Evolutionary conservation across 2,888 invertebrate species (phyloP).

Genomic region (Pemphredon lugubris): DNA sequence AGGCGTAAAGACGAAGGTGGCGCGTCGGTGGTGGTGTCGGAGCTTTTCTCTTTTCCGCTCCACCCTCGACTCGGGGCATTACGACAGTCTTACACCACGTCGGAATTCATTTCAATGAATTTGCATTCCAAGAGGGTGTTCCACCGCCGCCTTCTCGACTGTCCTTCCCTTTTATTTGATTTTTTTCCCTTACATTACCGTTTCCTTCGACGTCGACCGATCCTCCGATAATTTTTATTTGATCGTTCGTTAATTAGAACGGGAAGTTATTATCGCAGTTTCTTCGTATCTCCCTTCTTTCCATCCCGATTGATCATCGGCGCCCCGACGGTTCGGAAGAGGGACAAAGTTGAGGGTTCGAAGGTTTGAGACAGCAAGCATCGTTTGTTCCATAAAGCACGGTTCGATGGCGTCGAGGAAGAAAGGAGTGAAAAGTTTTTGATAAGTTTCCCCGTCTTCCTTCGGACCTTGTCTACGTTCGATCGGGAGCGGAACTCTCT

Average conservation of each 20-base stretch:
- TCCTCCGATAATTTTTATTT: constrained; percentile 60
- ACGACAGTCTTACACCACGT: constrained; percentile 70
- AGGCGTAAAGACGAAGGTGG: background rate
- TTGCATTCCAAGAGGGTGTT: constrained; percentile 69
- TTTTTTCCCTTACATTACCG: constrained; percentile 2
- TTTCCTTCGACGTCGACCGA: constrained; percentile 23
- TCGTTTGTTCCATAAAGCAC: constrained; percentile 36
- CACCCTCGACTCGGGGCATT: constrained; percentile 57
- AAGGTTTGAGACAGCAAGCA: constrained; percentile 10
- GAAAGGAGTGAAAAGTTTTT: constrained; percentile 47
- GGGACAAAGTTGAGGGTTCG: constrained; percentile 6
- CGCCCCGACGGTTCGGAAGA: constrained; percentile 7
- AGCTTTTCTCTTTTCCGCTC: constrained; percentile 40
- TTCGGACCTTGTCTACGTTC: constrained; percentile 21
- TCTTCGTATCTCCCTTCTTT: background rate
- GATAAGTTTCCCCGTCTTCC: constrained; percentile 40
- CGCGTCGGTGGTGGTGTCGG: constrained; percentile 23
- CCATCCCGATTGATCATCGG: background rate
- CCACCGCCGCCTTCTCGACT: constrained; percentile 8
- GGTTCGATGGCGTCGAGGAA: constrained; percentile 26
- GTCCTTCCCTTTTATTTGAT: constrained; percentile 10
- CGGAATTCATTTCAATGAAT: constrained; percentile 77
- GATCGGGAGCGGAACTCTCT: constrained; percentile 12
- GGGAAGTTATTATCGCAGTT: constrained; percentile 44
- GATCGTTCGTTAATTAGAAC: constrained; percentile 59